Evolutionary conservation across 2,888 invertebrate genomes (phyloP).

Genomic region (Xanthia togata): DNA sequence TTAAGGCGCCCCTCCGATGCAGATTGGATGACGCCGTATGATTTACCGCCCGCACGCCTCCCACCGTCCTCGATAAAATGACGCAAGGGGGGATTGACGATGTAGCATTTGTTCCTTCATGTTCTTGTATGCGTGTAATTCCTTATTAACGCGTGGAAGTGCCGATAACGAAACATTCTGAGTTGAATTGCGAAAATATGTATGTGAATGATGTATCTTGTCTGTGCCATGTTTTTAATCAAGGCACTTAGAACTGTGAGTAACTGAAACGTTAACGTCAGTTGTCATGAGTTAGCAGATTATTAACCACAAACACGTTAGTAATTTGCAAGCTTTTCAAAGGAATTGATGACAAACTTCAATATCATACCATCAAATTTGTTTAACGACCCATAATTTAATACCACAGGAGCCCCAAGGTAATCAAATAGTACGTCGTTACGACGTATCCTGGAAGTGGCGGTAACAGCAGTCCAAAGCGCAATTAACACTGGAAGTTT

Average conservation of each 20-base stretch:
- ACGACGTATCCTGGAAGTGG: constrained; percentile 59
- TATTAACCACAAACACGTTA: constrained; percentile 16
- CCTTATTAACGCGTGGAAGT: constrained; percentile 50
- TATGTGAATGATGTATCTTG: neutral
- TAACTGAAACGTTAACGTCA: neutral
- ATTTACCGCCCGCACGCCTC: constrained; percentile 69
- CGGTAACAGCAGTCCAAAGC: constrained; percentile 75
- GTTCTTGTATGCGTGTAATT: constrained; percentile 53
- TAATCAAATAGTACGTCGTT: constrained; percentile 70
- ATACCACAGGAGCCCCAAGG: constrained; percentile 60
- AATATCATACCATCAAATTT: constrained; percentile 63
- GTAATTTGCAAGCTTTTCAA: constrained; percentile 53
- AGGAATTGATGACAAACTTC: constrained; percentile 54
- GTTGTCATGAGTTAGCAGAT: constrained; percentile 10
- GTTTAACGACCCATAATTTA: constrained; percentile 62
- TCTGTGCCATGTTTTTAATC: neutral
- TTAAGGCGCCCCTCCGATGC: constrained; percentile 70
- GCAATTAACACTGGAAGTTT: constrained; percentile 82
- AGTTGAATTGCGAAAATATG: constrained; percentile 17
- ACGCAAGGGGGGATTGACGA: constrained; percentile 63
- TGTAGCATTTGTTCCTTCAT: constrained; percentile 54
- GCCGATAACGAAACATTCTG: constrained; percentile 25
- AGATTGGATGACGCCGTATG: constrained; percentile 74
- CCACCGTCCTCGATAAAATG: constrained; percentile 66
- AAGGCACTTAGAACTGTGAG: neutral